These are phyloP conservation scores for Muntiacus reevesi DNA, from an alignment of 2,113 vertebrate species.

Conservation along the genomic window DNA sequence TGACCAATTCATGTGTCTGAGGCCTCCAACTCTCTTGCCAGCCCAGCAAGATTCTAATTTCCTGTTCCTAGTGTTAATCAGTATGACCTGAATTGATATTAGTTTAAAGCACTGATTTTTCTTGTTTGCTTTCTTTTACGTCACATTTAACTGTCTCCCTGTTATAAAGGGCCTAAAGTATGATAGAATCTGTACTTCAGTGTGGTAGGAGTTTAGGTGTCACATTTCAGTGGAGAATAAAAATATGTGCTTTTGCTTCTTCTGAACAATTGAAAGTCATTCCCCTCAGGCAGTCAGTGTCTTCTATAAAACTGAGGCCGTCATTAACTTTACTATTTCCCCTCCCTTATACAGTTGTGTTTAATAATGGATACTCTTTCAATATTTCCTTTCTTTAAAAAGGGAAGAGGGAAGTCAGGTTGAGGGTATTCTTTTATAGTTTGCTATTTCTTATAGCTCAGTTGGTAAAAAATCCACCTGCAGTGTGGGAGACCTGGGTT, in stretches of 20 bases:
- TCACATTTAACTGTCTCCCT: not conserved
- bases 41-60: not conserved
- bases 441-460: not conserved
- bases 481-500: not conserved
- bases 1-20: conserved; percentile 58
- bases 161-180: not conserved
- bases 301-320: not conserved
- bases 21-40: not conserved
- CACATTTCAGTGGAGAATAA: not conserved
- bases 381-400: not conserved
- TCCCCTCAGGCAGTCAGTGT: not conserved
- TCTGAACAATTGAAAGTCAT: not conserved
- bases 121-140: conserved; percentile 4
- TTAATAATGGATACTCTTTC: not conserved
- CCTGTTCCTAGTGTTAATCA: not conserved
- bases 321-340: not conserved
- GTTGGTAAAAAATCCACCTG: not conserved
- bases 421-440: not conserved
- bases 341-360: not conserved
- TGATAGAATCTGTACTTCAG: not conserved
- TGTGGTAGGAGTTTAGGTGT: not conserved
- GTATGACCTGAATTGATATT: not conserved
- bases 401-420: not conserved
- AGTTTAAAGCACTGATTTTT: not conserved
- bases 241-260: not conserved